Evolutionary conservation across 2,888 invertebrate genomes (phyloP).

Genomic region (Spodoptera picta): DNA sequence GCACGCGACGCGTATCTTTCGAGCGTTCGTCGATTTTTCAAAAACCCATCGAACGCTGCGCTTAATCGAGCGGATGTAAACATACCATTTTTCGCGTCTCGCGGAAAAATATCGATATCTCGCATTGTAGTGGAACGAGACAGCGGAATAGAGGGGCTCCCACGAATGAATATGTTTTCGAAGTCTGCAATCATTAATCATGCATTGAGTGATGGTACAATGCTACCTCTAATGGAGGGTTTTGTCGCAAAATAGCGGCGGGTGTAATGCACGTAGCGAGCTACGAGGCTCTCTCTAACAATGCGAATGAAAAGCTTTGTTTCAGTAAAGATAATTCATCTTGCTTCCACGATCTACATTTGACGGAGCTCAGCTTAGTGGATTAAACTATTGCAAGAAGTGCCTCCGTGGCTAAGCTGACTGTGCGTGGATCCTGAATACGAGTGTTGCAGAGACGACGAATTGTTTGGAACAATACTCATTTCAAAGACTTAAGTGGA

Average conservation of each 20-base stretch:
- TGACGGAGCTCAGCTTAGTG: constrained; percentile 52
- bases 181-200: constrained; percentile 82
- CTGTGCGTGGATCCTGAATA: constrained; percentile 9
- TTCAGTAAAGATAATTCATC: constrained; percentile 70
- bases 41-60: constrained; percentile 75
- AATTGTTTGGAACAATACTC: constrained; percentile 33
- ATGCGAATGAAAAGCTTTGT: constrained; percentile 71
- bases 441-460: not conserved
- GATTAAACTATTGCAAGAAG: constrained; percentile 39
- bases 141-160: constrained; percentile 70
- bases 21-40: constrained; percentile 78
- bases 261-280: constrained; percentile 65
- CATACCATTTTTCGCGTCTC: constrained; percentile 83
- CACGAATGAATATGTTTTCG: constrained; percentile 85
- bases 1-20: constrained; percentile 75
- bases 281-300: constrained; percentile 58
- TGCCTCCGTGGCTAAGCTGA: constrained; percentile 13
- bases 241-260: constrained; percentile 75
- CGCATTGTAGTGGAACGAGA: constrained; percentile 73
- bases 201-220: constrained; percentile 83
- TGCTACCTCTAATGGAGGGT: constrained; percentile 77
- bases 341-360: constrained; percentile 50
- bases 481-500: constrained; percentile 9
- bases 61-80: constrained; percentile 87
- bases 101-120: constrained; percentile 79